Evolutionary conservation across 2,113 vertebrate species (phyloP).

Genomic region (Crotalus helleri): DNA sequence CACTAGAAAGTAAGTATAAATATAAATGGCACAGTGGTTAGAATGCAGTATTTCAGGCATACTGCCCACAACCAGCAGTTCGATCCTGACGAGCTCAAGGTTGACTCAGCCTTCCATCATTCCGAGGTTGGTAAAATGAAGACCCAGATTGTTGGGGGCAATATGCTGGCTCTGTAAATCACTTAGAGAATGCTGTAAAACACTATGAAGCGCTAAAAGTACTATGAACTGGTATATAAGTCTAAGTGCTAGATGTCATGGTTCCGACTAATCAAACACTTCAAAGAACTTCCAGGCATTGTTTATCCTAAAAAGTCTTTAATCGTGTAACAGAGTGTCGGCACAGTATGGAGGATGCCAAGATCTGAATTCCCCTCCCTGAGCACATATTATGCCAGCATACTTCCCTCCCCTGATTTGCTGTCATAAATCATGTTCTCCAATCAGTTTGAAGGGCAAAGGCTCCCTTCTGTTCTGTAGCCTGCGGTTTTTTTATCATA

Average conservation of each 20-base stretch:
- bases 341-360: too few relatives aligned
- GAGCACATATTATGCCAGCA: too few relatives aligned
- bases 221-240: neutral
- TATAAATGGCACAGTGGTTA: neutral
- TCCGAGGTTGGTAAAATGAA: neutral
- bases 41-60: neutral
- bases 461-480: too few relatives aligned
- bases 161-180: neutral
- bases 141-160: neutral
- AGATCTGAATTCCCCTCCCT: too few relatives aligned
- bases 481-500: too few relatives aligned
- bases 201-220: neutral
- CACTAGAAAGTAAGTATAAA: neutral
- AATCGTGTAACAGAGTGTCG: too few relatives aligned
- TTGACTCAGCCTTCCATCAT: neutral
- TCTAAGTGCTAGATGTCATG: neutral
- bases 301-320: too few relatives aligned
- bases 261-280: too few relatives aligned
- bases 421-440: too few relatives aligned
- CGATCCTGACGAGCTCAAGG: neutral
- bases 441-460: too few relatives aligned
- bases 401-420: too few relatives aligned
- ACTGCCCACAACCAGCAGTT: neutral
- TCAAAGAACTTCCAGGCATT: too few relatives aligned
- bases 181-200: neutral